These are phyloP conservation scores for Corythornis vintsioides DNA, from an alignment of 2,113 vertebrate genomes.

Conservation along the genomic window DNA sequence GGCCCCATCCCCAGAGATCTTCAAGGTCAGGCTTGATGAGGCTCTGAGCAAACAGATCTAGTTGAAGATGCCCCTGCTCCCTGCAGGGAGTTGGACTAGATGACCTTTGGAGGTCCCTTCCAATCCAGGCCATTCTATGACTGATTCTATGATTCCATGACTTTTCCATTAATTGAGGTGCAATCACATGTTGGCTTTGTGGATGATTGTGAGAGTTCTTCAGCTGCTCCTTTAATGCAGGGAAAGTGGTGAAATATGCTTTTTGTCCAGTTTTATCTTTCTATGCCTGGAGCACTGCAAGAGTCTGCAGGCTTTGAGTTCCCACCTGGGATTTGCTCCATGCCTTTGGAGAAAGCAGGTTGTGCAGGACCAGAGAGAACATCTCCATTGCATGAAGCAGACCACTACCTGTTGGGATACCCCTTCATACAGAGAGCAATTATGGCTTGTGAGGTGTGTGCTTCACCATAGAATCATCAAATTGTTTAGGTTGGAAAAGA, in stretches of 20 bases:
- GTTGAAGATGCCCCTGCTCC: too few relatives aligned
- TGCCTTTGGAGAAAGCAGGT: background rate
- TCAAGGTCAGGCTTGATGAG: too few relatives aligned
- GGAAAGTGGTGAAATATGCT: background rate
- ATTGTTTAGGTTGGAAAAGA: too few relatives aligned
- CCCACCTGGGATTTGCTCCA: background rate
- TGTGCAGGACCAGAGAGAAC: background rate
- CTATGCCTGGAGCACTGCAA: background rate
- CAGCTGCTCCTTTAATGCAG: background rate
- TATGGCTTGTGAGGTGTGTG: background rate
- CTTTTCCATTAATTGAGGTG: background rate
- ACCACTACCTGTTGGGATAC: background rate
- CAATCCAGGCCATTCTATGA: too few relatives aligned
- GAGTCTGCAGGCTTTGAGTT: background rate
- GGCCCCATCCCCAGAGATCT: too few relatives aligned
- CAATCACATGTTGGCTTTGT: background rate
- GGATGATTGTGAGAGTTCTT: background rate
- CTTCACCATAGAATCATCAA: background rate
- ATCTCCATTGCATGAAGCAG: background rate
- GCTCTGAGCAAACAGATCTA: too few relatives aligned
- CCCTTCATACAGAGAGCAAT: background rate
- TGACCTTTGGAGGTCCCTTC: too few relatives aligned
- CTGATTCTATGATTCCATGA: too few relatives aligned
- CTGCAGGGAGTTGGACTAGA: too few relatives aligned
- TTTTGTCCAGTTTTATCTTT: background rate